Evolutionary conservation across 2,888 invertebrate species (phyloP).

Genomic region (Papilio elwesi): DNA sequence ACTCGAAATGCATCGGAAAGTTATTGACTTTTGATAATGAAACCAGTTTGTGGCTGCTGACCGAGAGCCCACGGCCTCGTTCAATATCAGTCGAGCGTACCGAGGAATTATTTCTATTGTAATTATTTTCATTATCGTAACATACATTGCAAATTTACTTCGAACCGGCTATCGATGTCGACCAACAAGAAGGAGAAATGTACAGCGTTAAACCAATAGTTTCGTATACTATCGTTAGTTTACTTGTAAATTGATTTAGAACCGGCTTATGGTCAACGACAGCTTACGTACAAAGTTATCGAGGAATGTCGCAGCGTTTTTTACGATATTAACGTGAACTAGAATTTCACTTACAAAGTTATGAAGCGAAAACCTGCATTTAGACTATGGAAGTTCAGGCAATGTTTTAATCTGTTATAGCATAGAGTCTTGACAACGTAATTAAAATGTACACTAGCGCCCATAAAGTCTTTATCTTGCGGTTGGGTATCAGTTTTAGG

Average conservation of each 20-base stretch:
- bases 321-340: slow-evolving; percentile 22
- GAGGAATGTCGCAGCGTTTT: slow-evolving; percentile 42
- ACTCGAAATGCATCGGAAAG: slow-evolving; percentile 81
- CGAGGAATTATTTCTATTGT: slow-evolving; percentile 50
- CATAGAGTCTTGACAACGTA: slow-evolving; percentile 5
- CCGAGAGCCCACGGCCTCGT: slow-evolving; percentile 78
- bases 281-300: slow-evolving; percentile 47
- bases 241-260: slow-evolving; percentile 51
- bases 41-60: slow-evolving; percentile 80
- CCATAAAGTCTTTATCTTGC: slow-evolving; percentile 26
- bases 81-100: slow-evolving; percentile 72
- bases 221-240: slow-evolving; percentile 45
- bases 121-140: slow-evolving; percentile 50
- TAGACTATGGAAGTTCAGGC: slow-evolving; percentile 6
- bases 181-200: slow-evolving; percentile 56
- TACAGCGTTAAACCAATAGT: slow-evolving; percentile 48
- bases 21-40: slow-evolving; percentile 85
- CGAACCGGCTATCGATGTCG: slow-evolving; percentile 30
- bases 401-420: slow-evolving; percentile 17
- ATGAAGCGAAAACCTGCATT: slow-evolving; percentile 14
- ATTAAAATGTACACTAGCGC: slow-evolving; percentile 9
- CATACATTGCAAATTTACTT: slow-evolving; percentile 63
- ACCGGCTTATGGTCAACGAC: slow-evolving; percentile 65
- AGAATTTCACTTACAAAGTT: slow-evolving; percentile 17
- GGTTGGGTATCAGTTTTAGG: neutral